Evolutionary conservation across 1,140 invertebrate genomes (phyloP).

Genomic region (Eumeta japonica): DNA sequence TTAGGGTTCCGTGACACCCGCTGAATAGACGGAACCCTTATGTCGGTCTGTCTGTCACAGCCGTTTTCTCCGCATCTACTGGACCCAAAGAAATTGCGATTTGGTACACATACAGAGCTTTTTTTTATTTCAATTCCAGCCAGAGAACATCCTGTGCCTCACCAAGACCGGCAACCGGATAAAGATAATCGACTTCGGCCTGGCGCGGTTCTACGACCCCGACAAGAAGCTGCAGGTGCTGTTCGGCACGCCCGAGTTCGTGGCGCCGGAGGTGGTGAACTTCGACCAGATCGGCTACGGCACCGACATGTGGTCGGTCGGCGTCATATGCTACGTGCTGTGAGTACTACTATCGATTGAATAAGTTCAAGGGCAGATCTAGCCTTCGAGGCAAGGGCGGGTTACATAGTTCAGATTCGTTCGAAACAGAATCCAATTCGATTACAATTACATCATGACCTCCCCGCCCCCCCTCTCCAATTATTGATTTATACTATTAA

Average conservation of each 20-base stretch:
- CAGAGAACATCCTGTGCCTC: conserved; percentile 95
- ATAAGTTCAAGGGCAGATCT: not conserved
- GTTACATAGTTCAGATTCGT: too few relatives aligned
- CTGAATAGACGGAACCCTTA: too few relatives aligned
- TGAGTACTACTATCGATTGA: conserved; percentile 64
- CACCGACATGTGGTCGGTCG: conserved; percentile 98
- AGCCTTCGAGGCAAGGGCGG: too few relatives aligned
- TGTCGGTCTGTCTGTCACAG: too few relatives aligned
- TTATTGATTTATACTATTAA: too few relatives aligned
- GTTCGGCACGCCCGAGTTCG: conserved; percentile 98
- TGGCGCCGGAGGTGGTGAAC: conserved; percentile 97
- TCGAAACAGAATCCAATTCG: too few relatives aligned
- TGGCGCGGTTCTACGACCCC: conserved; percentile 90
- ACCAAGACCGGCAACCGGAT: conserved; percentile 93
- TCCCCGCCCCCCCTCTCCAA: too few relatives aligned
- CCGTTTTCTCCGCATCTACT: too few relatives aligned
- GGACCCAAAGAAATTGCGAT: too few relatives aligned
- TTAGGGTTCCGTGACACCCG: not conserved
- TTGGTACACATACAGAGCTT: too few relatives aligned
- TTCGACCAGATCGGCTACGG: conserved; percentile 93
- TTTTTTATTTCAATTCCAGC: conserved; percentile 63
- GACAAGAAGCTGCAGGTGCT: conserved; percentile 87
- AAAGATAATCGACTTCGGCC: conserved; percentile 97
- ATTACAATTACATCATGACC: too few relatives aligned
- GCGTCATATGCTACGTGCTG: conserved; percentile 97